Evolutionary conservation across 2,797 vertebrate genomes (phyloP).

Genomic region (Vipera ursinii): DNA sequence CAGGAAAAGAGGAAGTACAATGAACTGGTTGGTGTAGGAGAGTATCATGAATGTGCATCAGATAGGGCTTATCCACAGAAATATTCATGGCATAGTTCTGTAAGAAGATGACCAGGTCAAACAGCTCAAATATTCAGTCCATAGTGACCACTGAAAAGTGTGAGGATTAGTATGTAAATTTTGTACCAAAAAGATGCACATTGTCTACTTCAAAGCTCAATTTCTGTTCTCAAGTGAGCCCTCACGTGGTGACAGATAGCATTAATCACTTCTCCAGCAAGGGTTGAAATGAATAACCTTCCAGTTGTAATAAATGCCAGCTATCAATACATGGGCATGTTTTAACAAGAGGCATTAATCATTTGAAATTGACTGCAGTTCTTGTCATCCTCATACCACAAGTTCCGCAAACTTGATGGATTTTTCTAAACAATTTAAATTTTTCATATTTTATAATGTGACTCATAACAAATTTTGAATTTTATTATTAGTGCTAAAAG

Average conservation of each 20-base stretch:
- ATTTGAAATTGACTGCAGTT: neutral
- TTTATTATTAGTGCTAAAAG: neutral
- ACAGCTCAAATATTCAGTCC: neutral
- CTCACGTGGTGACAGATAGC: slow-evolving; percentile 15
- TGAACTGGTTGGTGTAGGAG: slow-evolving; percentile 37
- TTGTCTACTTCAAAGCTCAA: neutral
- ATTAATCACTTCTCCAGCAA: neutral
- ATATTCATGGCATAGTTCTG: neutral
- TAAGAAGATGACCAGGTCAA: neutral
- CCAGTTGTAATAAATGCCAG: neutral
- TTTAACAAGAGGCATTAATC: neutral
- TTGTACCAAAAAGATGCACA: neutral
- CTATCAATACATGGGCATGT: neutral
- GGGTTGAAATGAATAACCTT: neutral
- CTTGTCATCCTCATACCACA: neutral
- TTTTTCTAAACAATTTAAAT: neutral
- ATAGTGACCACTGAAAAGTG: neutral
- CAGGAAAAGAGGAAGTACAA: slow-evolving; percentile 45
- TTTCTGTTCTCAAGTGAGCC: slow-evolving; percentile 1
- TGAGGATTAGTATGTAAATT: neutral
- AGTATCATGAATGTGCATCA: neutral
- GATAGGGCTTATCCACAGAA: neutral
- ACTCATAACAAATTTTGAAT: neutral
- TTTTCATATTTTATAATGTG: neutral
- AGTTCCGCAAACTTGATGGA: neutral